Evolutionary conservation across 2,797 vertebrate genomes (phyloP), one percentile per base, ranked within the genome.

Genomic region (Acestrorhynchus altus): DNA sequence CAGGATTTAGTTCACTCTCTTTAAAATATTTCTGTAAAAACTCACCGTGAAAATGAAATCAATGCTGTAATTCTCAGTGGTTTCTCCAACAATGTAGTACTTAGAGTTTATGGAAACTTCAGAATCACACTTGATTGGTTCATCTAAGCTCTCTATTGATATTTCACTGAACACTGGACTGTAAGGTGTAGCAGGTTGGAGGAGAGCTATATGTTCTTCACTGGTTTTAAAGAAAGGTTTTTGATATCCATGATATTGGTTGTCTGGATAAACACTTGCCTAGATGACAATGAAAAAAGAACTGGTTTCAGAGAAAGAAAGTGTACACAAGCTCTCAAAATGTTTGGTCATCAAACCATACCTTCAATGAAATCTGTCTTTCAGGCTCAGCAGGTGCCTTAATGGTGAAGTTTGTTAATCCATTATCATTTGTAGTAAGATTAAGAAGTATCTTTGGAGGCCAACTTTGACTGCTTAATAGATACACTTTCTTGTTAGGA

Each of bases 371-470:
- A 31, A 91, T 70, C 46, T 79, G 26, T 0, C 6, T 67, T 0
- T 4, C 2, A 39, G 76, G 52, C 42, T 47, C 1, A 8, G 12
- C 0, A 0, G 81, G 26, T 0, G 88, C 86, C 60, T 81, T 75
- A 0, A 92, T 9, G 12, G 88, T 86, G 83, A 93, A 92, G 1
- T 15, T 2, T 12, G 89, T 88, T 0, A 89, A 4, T 15, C 92
- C 92, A 0, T 87, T 4, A 1, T 20, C 40, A 75, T 90, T 77
- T 1, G 91, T 92, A 4, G 91, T 92, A 18, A 92, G 86, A 57
- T 91, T 93, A 20, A 83, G 68, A 0, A 86, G 16, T 6, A 0
- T 44, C 0, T 4, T 18, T 28, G 51, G 0, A 0, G 49, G 13
- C 87, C 88, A 86, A 0, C 0, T n/a, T 20, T 74, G 6, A 1